A percentile compares a stretch with the other conserved stretches of the same genome.
Conservation (phyloP, 2,113 vertebrate species). For the Alexandromys fortis region DNA sequence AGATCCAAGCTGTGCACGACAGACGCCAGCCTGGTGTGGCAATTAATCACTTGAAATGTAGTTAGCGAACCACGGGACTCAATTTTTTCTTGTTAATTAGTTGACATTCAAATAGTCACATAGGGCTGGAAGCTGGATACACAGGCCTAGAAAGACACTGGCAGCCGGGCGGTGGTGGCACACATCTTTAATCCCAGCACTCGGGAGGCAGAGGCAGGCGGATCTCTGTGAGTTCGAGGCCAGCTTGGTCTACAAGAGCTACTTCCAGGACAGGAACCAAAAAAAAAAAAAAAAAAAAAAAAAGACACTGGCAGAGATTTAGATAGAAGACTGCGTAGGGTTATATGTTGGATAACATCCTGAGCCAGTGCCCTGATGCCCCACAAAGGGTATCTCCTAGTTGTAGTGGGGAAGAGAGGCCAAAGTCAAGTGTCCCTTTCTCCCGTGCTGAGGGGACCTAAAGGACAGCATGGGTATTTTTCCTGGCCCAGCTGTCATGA, state of each 20-base stretch:
- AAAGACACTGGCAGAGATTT: neutral
- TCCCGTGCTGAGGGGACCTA: neutral
- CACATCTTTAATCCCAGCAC: too few species aligned
- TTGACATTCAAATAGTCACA: neutral
- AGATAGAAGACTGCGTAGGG: neutral
- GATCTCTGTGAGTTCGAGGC: too few species aligned
- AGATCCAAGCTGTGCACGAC: fast-evolving
- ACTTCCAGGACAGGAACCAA: too few species aligned
- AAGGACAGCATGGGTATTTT: neutral
- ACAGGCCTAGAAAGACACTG: neutral
- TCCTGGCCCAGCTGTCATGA: neutral
- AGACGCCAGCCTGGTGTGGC: fast-evolving
- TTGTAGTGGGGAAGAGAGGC: neutral
- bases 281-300: too few species aligned
- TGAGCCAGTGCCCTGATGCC: neutral
- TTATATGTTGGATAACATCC: neutral
- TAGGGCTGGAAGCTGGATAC: neutral
- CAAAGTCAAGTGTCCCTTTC: neutral
- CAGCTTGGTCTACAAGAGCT: too few species aligned
- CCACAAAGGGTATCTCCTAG: neutral
- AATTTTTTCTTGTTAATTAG: neutral
- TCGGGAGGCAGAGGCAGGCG: too few species aligned
- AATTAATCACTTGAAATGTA: neutral
- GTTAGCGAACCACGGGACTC: neutral
- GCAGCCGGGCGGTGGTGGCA: too few species aligned